Evolutionary conservation across 2,113 vertebrate species (phyloP).

Genomic region (Brienomyrus longianalis): DNA sequence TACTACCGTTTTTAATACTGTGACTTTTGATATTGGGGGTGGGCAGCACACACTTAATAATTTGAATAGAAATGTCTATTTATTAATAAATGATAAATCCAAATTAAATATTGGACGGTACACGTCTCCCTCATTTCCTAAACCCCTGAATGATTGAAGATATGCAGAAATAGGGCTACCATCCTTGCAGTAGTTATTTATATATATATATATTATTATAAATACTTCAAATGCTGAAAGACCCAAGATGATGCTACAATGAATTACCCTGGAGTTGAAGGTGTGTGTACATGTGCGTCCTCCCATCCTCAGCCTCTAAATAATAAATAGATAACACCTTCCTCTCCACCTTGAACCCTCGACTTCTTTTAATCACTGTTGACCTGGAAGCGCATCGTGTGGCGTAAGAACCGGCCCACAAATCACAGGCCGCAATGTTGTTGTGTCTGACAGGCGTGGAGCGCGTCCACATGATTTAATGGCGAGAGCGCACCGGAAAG

Average conservation of each 20-base stretch:
- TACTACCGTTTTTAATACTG: too few relatives aligned
- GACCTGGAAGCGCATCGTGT: conserved; percentile 45
- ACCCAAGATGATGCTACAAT: conserved; percentile 59
- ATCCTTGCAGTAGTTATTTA: background rate
- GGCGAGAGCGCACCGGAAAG: conserved; percentile 24
- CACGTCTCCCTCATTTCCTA: background rate
- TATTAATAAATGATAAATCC: background rate
- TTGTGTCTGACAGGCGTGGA: conserved; percentile 38
- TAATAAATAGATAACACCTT: conserved; percentile 29
- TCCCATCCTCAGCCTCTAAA: conserved; percentile 26
- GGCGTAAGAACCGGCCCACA: conserved; percentile 34
- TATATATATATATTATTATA: conserved; percentile 45
- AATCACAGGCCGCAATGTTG: conserved; percentile 46
- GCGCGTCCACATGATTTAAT: conserved; percentile 32
- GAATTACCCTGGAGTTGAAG: conserved; percentile 60
- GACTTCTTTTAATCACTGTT: conserved; percentile 63
- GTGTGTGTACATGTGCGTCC: conserved; percentile 22
- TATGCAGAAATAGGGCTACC: background rate
- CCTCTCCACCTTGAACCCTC: conserved; percentile 55
- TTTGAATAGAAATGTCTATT: background rate
- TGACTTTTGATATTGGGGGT: too few relatives aligned
- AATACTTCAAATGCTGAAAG: conserved; percentile 70
- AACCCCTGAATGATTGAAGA: background rate
- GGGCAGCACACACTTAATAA: too few relatives aligned
- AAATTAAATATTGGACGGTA: background rate